phyloP scores from a whole-genome alignment of 2,113 vertebrate species.

The Carettochelys insculpta region DNA sequence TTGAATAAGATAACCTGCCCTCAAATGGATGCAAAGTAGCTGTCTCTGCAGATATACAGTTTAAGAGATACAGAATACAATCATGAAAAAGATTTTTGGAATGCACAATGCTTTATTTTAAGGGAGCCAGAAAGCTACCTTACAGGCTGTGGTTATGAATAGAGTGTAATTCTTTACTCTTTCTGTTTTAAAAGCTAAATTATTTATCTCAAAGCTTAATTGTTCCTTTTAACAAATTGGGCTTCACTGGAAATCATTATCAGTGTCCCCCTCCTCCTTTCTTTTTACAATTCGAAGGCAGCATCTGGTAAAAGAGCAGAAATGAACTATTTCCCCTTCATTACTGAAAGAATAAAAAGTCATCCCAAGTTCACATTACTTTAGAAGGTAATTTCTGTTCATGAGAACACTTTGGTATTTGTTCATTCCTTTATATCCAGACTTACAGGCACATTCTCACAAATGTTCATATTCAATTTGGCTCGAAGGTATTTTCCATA shows the following conservation, averaged over 20 bases:
- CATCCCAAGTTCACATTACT: slow-evolving; percentile 62
- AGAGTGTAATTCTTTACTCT: slow-evolving; percentile 39
- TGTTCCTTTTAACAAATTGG: slow-evolving; percentile 58
- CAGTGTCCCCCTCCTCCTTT: slow-evolving; percentile 7
- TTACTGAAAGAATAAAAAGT: slow-evolving; percentile 42
- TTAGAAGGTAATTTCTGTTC: slow-evolving; percentile 58
- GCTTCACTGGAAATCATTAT: slow-evolving; percentile 60
- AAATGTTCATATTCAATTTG: slow-evolving; percentile 43
- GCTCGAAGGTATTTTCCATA: slow-evolving; percentile 7
- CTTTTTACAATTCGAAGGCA: slow-evolving; percentile 55
- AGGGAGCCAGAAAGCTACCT: slow-evolving; percentile 30
- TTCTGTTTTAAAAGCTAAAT: slow-evolving; percentile 36
- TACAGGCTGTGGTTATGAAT: slow-evolving; percentile 7
- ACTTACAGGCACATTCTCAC: slow-evolving; percentile 21
- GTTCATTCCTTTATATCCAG: not conserved
- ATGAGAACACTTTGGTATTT: slow-evolving; percentile 31
- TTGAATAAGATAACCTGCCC: slow-evolving; percentile 58
- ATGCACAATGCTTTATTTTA: slow-evolving; percentile 29
- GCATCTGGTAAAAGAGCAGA: slow-evolving; percentile 60
- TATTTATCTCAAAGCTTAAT: slow-evolving; percentile 58
- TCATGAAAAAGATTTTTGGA: not conserved
- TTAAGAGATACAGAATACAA: slow-evolving; percentile 29
- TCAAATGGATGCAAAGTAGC: slow-evolving; percentile 67
- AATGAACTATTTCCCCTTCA: slow-evolving; percentile 40
- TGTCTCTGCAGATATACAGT: slow-evolving; percentile 27